Percentiles rank a stretch among this genome's conserved stretches.
Evolutionary conservation across 2,797 vertebrate genomes (phyloP).

Genomic region (Lagothrix lagotricha): DNA sequence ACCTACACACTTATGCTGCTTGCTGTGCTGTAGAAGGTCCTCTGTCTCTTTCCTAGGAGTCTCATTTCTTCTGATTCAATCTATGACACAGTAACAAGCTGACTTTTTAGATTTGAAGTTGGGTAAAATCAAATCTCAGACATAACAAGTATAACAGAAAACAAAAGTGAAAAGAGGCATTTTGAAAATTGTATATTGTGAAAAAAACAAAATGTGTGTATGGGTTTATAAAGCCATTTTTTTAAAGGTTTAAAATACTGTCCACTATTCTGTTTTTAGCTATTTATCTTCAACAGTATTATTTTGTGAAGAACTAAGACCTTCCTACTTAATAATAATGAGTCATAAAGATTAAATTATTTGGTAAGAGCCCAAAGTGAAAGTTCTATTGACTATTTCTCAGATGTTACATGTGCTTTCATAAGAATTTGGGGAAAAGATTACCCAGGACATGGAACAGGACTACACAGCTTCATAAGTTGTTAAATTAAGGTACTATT

Average conservation of each 20-base stretch:
- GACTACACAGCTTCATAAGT: background rate
- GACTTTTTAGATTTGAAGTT: background rate
- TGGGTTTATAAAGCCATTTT: background rate
- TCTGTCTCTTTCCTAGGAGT: background rate
- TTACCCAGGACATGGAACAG: background rate
- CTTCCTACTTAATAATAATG: background rate
- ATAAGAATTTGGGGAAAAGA: background rate
- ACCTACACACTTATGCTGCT: background rate
- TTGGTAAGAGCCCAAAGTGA: background rate
- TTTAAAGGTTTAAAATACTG: background rate
- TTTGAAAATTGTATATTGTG: background rate
- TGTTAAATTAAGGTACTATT: background rate
- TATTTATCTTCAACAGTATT: background rate
- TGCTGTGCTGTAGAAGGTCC: background rate
- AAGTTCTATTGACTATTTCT: background rate
- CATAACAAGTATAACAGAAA: background rate
- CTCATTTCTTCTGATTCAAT: background rate
- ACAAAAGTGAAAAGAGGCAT: background rate
- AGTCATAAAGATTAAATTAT: background rate
- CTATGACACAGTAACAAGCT: background rate
- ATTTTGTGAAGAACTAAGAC: background rate
- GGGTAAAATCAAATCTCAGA: background rate
- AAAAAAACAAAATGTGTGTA: background rate
- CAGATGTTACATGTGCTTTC: background rate
- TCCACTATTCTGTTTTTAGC: background rate